A percentile compares a stretch with the other conserved stretches of the same genome.
Evolutionary conservation across 1,140 invertebrate species (phyloP).

Genomic region (Solen grandis): DNA sequence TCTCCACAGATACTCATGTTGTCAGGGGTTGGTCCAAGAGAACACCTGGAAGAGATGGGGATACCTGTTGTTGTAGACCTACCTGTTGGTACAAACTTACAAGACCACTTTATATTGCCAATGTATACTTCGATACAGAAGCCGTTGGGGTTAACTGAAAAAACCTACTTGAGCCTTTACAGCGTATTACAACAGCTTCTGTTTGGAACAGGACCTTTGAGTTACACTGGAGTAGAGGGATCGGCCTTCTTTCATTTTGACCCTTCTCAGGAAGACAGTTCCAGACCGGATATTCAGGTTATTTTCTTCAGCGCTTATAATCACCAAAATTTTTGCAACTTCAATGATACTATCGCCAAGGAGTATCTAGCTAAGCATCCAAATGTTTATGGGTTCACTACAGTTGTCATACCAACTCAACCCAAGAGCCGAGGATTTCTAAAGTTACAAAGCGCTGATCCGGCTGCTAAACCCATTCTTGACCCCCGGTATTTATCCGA

Average conservation of each 20-base stretch:
- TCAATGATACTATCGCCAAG: background rate
- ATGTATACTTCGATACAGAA: slow-evolving; percentile 9
- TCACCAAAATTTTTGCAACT: background rate
- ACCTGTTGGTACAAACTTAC: slow-evolving; percentile 6
- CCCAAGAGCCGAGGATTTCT: background rate
- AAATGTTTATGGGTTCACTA: background rate
- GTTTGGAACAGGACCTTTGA: background rate
- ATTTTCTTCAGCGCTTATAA: background rate
- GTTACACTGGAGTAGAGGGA: background rate
- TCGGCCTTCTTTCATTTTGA: slow-evolving; percentile 31
- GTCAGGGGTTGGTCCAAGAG: too few relatives aligned
- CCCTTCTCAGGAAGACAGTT: background rate
- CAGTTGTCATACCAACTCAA: background rate
- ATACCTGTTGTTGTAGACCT: slow-evolving; percentile 19
- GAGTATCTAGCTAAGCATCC: background rate
- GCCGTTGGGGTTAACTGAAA: background rate
- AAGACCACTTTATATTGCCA: background rate
- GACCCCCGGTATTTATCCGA: background rate
- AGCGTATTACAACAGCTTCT: background rate
- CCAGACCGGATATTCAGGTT: slow-evolving; percentile 15
- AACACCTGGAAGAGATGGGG: slow-evolving; percentile 56
- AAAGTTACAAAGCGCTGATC: slow-evolving; percentile 7
- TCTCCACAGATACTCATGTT: slow-evolving; percentile 94
- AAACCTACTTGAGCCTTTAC: background rate
- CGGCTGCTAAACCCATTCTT: slow-evolving; percentile 4